Base-by-base conservation (phyloP, 2,888 invertebrate species). In the Himalopsyche japonica region DNA sequence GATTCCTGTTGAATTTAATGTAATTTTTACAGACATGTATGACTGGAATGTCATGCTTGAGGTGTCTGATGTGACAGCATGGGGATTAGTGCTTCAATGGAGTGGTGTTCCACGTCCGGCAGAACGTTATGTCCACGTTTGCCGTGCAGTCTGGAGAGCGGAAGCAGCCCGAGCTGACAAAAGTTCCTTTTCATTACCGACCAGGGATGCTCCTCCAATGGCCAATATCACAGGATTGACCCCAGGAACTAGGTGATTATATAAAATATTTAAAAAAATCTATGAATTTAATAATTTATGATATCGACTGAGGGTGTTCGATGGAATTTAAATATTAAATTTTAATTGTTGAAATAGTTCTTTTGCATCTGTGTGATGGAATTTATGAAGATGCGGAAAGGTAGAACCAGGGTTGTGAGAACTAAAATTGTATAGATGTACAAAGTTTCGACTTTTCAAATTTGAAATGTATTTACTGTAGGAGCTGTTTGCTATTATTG, bases 121-220 rank as follows among this genome's bases (percentile, higher is more conserved):
- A 86, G 97, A 97, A 89, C 96, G 97, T 89, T 97, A 95, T 91
- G 96, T 98, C 80, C 96, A 97, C 87, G 97, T 98, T 88, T 97
- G 96, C 91, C 93, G 97, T 82, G 97, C 97, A 0, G 96, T 97
- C 87, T 96, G 96, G 89, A 95, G 95, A 89, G 95, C 95, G 88
- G 95, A 95, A 89, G 93, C 93, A 15, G 95, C 94, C 49, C 95
- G 95, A 88, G 95, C 80, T 24, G 92, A 92, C 83, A 78, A 79
- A 27, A 85, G 82, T 32, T 90, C 90, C 47, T 92, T 92, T 88
- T 88, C 90, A 3, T 89, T 92, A 6, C 92, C 92, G 0, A 88
- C 90, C 0, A 88, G 92, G 4, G 92, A 92, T 79, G 88, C 90
- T 27, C 90, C 91, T 0, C 90, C 90, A 0, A 87, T 89, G 0